Evolutionary conservation across 1,140 invertebrate genomes (phyloP).

Genomic region (Drosophila triauraria): DNA sequence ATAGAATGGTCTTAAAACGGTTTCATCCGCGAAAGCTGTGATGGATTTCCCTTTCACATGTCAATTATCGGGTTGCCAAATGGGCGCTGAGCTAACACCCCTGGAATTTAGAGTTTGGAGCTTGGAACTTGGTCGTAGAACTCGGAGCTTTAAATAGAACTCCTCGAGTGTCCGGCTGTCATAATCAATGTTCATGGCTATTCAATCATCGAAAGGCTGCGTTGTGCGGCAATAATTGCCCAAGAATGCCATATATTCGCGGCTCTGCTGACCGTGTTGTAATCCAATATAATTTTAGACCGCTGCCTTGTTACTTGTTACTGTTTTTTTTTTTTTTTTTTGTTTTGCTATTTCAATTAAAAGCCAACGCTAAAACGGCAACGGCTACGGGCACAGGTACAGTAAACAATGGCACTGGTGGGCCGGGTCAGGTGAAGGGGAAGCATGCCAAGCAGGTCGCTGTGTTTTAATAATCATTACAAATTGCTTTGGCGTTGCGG

Average conservation of each 20-base stretch:
- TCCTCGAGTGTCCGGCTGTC: conserved; percentile 71
- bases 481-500: conserved; percentile 75
- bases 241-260: conserved; percentile 61
- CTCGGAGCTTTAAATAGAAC: conserved; percentile 62
- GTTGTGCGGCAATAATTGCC: conserved; percentile 77
- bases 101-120: conserved; percentile 35
- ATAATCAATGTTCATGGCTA: conserved; percentile 73
- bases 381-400: conserved; percentile 55
- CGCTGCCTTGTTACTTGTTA: conserved; percentile 36
- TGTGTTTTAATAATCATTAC: conserved; percentile 82
- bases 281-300: conserved; percentile 75
- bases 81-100: conserved; percentile 52
- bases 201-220: conserved; percentile 68
- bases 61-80: conserved; percentile 39
- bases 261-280: conserved; percentile 57
- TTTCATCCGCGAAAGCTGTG: conserved; percentile 12
- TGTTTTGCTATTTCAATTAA: conserved; percentile 74
- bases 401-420: conserved; percentile 47
- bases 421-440: conserved; percentile 45
- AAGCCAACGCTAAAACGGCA: conserved; percentile 56
- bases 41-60: conserved; percentile 50
- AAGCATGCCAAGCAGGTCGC: conserved; percentile 63
- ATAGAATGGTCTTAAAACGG: conserved; percentile 33
- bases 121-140: conserved; percentile 19
- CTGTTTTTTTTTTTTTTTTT: conserved; percentile 20